A percentile compares a stretch with the other conserved stretches of the same genome.
These are phyloP conservation scores for Python bivittatus DNA, from an alignment of 2,113 vertebrate genomes.

Conservation along the genomic window DNA sequence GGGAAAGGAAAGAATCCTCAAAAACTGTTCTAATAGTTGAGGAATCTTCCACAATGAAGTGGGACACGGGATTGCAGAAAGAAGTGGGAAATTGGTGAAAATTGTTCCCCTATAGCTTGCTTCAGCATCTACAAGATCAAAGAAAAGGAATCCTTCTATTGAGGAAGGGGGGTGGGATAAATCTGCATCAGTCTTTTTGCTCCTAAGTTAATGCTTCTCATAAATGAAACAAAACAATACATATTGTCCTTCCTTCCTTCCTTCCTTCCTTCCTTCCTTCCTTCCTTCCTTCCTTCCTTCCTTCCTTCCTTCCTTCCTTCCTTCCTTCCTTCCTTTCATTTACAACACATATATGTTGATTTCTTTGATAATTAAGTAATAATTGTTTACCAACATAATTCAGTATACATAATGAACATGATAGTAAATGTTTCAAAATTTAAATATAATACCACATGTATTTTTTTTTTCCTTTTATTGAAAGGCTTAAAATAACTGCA, in stretches of 20 bases:
- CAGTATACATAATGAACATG: background rate
- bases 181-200: background rate
- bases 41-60: background rate
- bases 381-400: slow-evolving; percentile 11
- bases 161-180: background rate
- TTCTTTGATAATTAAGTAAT: background rate
- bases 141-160: background rate
- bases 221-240: background rate
- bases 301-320: too few species aligned
- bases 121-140: background rate
- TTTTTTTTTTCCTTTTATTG: background rate
- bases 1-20: background rate
- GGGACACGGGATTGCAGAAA: background rate
- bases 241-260: background rate
- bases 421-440: background rate
- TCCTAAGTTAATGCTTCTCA: background rate
- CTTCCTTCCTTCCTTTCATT: background rate
- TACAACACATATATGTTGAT: background rate
- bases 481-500: slow-evolving; percentile 2
- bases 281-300: background rate
- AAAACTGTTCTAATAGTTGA: background rate
- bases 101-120: background rate
- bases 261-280: background rate
- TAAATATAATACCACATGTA: background rate
- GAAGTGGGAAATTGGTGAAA: background rate